A percentile compares a stretch with the other conserved stretches of the same genome.
Conservation (phyloP, 37 sponge, comb jelly and placozoan genomes). For the Ephydatia muelleri region DNA sequence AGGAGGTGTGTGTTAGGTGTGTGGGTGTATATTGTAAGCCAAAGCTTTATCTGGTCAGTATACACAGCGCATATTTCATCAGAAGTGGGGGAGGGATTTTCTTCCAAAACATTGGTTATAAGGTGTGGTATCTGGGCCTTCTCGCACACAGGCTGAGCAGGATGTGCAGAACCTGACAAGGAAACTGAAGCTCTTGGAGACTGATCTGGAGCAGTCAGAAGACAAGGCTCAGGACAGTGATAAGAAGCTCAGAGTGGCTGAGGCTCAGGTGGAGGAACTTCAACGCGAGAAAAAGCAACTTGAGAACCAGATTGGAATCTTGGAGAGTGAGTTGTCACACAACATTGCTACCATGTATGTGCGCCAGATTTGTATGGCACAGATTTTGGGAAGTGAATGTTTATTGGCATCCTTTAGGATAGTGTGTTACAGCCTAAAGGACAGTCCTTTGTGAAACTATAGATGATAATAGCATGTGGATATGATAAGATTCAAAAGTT, state of each 20-base stretch:
- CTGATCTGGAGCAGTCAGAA: slow-evolving; percentile 66
- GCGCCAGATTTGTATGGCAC: too few species aligned
- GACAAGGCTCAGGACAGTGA: slow-evolving; percentile 10
- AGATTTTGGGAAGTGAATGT: too few species aligned
- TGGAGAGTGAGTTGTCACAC: slow-evolving; percentile 41
- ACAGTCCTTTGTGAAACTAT: too few species aligned
- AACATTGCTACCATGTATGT: not conserved
- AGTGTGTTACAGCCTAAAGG: too few species aligned
- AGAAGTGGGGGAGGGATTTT: too few species aligned
- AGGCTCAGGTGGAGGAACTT: slow-evolving; percentile 27
- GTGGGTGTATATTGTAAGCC: too few species aligned
- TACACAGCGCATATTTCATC: too few species aligned
- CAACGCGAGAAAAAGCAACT: slow-evolving; percentile 25
- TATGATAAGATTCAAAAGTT: too few species aligned
- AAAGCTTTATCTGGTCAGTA: too few species aligned
- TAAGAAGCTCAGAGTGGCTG: slow-evolving; percentile 4
- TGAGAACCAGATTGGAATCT: slow-evolving; percentile 6
- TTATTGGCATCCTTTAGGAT: too few species aligned
- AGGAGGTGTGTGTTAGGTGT: too few species aligned
- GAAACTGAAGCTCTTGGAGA: slow-evolving; percentile 64
- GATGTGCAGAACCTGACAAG: slow-evolving; percentile 31
- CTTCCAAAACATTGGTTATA: not conserved
- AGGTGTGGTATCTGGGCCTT: not conserved
- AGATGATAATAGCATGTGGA: too few species aligned
- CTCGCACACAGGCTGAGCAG: slow-evolving; percentile 38